Evolutionary conservation across 2,888 invertebrate genomes (phyloP), one percentile per base, ranked within the genome.

Genomic region (Eretmocerus hayati): DNA sequence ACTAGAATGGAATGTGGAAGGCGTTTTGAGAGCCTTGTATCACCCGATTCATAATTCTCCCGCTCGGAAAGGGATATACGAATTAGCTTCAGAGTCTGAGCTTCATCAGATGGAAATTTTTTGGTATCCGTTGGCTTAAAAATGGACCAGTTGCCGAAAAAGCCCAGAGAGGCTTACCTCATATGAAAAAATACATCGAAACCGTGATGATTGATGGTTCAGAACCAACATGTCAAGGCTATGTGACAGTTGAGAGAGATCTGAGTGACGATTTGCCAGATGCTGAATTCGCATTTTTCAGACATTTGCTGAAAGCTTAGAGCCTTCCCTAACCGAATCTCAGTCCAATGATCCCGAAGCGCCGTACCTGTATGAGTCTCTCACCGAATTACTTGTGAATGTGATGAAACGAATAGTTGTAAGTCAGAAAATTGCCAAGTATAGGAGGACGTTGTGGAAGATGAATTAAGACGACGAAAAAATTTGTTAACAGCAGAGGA

Each of bases 251-350:
- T n/a, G n/a, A n/a, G n/a, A n/a, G n/a, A n/a, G n/a, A n/a, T n/a
- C n/a, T n/a, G n/a, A n/a, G n/a, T n/a, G n/a, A n/a, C n/a, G n/a
- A n/a, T n/a, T n/a, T n/a, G n/a, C n/a, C n/a, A n/a, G n/a, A n/a
- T n/a, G n/a, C 16, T 53, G 52, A 9, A 56, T 58, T 43, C 8
- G 13, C 30, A 8, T 30, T 30, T 30, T 30, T 30, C 13, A 8
- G 13, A 8, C 13, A 8, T 30, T 13, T 30, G 13, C 13, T 13
- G 30, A 30, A 13, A 9, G 30, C 8, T 13, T 30, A 13, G 30
- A 30, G 13, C 30, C 30, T 30, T 9, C 13, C 8, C 13, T 30
- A 30, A 30, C 30, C 13, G 30, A 30, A 13, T 13, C 13, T 30
- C 30, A 30, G 30, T 30, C 30, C 8, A 30, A 30, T 13, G 30